Evolutionary conservation across 2,797 vertebrate genomes (phyloP).

Genomic region (Halcyon leucocephala): DNA sequence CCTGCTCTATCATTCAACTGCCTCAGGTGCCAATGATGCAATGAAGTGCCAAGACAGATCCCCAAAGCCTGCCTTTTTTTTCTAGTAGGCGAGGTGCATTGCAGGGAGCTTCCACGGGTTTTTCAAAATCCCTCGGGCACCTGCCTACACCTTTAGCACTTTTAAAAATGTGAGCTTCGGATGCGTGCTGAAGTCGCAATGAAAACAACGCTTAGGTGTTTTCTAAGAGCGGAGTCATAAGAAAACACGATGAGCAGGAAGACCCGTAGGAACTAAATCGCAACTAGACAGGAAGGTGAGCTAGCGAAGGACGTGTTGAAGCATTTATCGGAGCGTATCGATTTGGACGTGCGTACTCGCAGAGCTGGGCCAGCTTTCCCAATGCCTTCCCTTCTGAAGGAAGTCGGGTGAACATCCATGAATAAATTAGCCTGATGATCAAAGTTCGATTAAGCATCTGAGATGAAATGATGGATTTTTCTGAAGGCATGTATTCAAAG

Average conservation of each 20-base stretch:
- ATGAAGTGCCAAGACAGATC: neutral
- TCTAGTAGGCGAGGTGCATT: neutral
- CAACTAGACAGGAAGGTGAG: neutral
- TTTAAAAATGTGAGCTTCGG: neutral
- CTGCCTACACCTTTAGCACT: neutral
- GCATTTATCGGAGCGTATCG: neutral
- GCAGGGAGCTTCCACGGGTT: neutral
- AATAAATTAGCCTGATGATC: constrained; percentile 30
- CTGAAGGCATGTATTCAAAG: constrained; percentile 38
- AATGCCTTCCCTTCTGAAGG: neutral
- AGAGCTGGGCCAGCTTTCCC: neutral
- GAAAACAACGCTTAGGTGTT: neutral
- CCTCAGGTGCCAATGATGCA: neutral
- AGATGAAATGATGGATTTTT: constrained; percentile 25
- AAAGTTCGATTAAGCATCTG: constrained; percentile 15
- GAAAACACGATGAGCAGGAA: neutral
- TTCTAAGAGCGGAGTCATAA: neutral
- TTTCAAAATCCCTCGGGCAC: neutral
- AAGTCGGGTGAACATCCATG: neutral
- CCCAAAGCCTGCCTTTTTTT: neutral
- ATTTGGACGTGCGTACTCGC: neutral
- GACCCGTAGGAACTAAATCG: neutral
- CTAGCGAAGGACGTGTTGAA: neutral
- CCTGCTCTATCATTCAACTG: neutral
- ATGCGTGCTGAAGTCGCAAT: neutral